Evolutionary conservation across 2,797 vertebrate genomes (phyloP), one percentile per base, ranked within the genome.

Genomic region (Trematomus bernacchii): DNA sequence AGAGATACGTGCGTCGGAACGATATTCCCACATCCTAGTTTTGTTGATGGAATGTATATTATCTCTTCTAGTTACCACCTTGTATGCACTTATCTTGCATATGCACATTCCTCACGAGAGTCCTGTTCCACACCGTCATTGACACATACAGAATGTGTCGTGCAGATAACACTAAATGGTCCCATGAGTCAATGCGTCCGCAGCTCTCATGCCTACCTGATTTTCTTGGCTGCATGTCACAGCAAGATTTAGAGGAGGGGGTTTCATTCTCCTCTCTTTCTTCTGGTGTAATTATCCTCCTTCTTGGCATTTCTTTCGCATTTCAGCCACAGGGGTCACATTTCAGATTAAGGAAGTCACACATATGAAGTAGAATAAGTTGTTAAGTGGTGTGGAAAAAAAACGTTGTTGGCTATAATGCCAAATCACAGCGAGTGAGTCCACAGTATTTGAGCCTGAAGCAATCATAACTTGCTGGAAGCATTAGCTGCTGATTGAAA

Each of bases 291-390:
- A 76, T 40, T 61, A 46, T 47, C 42, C 13, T 37, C 16, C 42
- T 42, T 16, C 18, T 53, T 16, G 5, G 12, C 27, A 23, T 30
- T 60, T 69, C 68, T 44, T 47, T 50, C 27, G 43, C 13, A 66
- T 52, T 77, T 60, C 23, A 63, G 42, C 52, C 74, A n/a, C 8
- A 19, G 30, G 14, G 10, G 19, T 65, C 66, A 18, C 21, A 69
- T 85, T 82, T 85, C 65, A 77, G 55, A 72, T 79, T 52, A 77
- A 10, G 62, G 60, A 65, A 70, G 67, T n/a, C 44, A 21, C 3
- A 37, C n/a, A 69, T 57, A 44, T 12, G 44, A 23, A 68, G 23
- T n/a, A 48, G 21, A 80, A 27, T 33, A 72, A 16, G 27, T 43
- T 65, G 51, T 68, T 62, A 47, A 57, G 21, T 59, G 55, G 70